Base-by-base conservation (phyloP, 2,797 vertebrate genomes). In the Limosa lapponica region DNA sequence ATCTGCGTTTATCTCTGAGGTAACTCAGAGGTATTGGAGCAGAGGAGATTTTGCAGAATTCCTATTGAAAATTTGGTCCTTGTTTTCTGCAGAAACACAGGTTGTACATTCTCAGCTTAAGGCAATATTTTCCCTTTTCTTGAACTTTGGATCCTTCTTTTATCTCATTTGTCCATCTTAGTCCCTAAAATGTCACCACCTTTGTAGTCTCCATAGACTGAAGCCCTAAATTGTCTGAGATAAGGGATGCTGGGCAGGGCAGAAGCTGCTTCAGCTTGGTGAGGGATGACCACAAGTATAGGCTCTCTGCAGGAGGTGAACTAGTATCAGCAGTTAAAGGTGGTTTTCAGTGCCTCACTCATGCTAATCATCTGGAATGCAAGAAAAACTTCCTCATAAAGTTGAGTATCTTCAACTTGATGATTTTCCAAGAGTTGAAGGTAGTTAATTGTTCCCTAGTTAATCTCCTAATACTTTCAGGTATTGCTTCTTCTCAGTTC, bases 1-100 rank as follows among this genome's bases (percentile, higher is more conserved):
- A 54, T 46, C 52, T 36, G 67, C 67, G 32, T 77, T 84, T 85
- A 28, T 87, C 54, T 85, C 64, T 81, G 52, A 80, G 72, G 61
- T 81, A 16, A 32, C 20, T 82, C 61, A 91, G 74, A 37, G 64
- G 28, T n/a, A 44, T 6, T 46, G 64, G 41, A 90, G 52, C 61
- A 77, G 72, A 81, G 59, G 17, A 85, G 28, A 16, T 64, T 46
- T 67, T 87, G 28, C 61, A 83, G 57, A 64, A 67, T 41, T 37
- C 17, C 48, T 49, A 14, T 41, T 82, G 71, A 46, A 75, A 74
- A 34, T 14, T 11, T 34, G n/a, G 1, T 55, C n/a, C 69, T 51
- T 41, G 8, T 32, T 92, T 87, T 73, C 69, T 61, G 34, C 2
- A 4, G 44, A 52, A 70, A 13, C 10, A 2, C 39, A 44, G 13